Percentiles rank a stretch among this genome's conserved stretches.
Evolutionary conservation across 2,113 vertebrate genomes (phyloP).

Genomic region (Oncorhynchus gorbuscha): DNA sequence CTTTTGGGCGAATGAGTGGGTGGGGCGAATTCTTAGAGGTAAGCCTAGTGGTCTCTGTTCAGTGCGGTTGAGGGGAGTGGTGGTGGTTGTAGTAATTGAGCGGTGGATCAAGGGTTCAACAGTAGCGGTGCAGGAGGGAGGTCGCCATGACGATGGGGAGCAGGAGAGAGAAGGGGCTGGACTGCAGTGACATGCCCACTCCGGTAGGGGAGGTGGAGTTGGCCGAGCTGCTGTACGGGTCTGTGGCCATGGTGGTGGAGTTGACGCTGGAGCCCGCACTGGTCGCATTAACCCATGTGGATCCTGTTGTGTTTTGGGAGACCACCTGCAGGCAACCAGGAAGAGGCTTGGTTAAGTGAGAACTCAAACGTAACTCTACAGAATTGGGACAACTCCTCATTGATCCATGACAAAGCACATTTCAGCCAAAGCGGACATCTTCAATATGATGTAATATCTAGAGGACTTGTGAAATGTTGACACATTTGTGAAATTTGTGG

Average conservation of each 20-base stretch:
- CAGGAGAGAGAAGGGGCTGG: constrained; percentile 50
- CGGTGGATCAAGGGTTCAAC: constrained; percentile 51
- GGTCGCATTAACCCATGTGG: constrained; percentile 46
- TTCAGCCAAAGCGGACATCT: no score
- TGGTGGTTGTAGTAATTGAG: neutral
- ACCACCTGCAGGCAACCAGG: constrained; percentile 52
- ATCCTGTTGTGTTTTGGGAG: constrained; percentile 44
- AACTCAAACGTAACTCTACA: neutral
- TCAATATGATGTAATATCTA: no score
- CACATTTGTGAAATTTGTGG: no score
- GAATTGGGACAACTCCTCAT: neutral
- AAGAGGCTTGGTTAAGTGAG: neutral
- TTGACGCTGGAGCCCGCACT: constrained; percentile 29
- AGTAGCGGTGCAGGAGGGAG: constrained; percentile 59
- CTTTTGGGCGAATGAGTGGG: constrained; percentile 16
- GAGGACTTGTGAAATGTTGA: no score
- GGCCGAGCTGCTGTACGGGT: constrained; percentile 34
- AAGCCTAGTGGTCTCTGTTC: constrained; percentile 58
- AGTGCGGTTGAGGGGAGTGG: constrained; percentile 17
- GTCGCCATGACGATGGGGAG: constrained; percentile 54
- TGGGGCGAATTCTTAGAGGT: constrained; percentile 34
- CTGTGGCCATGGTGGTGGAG: constrained; percentile 48
- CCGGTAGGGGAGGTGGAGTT: constrained; percentile 54
- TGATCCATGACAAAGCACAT: neutral
- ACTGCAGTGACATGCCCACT: constrained; percentile 49